Base-by-base conservation (phyloP, 2,113 vertebrate genomes). In the Amphiprion ocellaris region DNA sequence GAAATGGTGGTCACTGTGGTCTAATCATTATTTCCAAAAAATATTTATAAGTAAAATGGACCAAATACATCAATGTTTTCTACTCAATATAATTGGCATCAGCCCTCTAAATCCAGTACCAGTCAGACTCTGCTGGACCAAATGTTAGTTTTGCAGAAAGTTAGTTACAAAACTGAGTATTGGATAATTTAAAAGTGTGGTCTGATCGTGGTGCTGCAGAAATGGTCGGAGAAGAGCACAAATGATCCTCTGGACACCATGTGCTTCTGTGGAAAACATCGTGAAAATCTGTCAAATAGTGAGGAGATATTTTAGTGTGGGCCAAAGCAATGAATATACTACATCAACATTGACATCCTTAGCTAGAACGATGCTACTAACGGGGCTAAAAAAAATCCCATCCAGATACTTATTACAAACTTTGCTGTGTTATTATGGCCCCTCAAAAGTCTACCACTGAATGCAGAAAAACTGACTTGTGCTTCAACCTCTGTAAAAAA, bases 401-500 rank as follows among this genome's bases (percentile, higher is more conserved):
- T 53, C 26, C 10, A 54, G 17, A 69, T 62, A 58, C 71, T 64
- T 47, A 69, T 73, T 26, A 65, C 2, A 46, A 71, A 67, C 49
- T 56, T 16, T 64, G 19, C 37, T 62, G 37, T 11, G 39, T 77
- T 49, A 53, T 21, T 54, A 46, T 37, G 19, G 50, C 30, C 37
- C 46, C 21, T 65, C 12, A 81, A 54, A 44, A 66, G 11, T 66
- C 24, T 56, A 41, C 19, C 19, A 16, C 61, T 56, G 39, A 55
- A 49, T 46, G 69, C 12, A 63, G 49, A 8, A 64, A 79, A 77
- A 60, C 46, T 30, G 41, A 74, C 39, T 67, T 37, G 30, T 60
- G 50, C 16, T 77, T 78, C 73, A 81, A 79, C 33, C 55, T 74
- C 75, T 61, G 52, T 66, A 54, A 71, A 87, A 80, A 78, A 49